phyloP scores from a whole-genome alignment of 2,113 vertebrate genomes.

The Sprattus sprattus region DNA sequence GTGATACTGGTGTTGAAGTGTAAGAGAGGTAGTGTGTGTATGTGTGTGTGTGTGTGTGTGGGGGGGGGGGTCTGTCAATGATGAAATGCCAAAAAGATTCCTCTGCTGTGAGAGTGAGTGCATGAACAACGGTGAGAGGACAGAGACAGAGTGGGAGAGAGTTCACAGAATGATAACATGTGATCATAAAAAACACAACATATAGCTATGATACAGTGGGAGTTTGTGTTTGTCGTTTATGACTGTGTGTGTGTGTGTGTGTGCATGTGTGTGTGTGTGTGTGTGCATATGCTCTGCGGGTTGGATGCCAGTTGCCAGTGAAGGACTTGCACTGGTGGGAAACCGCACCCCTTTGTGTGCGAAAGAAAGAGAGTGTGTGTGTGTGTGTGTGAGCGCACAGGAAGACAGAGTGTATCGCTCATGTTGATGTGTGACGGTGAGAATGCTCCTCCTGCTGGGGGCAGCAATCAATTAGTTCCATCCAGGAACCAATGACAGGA shows the following conservation, averaged over 20 bases:
- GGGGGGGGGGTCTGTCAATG: too few species aligned
- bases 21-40: conserved; percentile 6
- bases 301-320: neutral
- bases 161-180: too few species aligned
- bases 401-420: conserved; percentile 6
- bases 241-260: too few species aligned
- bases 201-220: too few species aligned
- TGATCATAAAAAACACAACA: too few species aligned
- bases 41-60: too few species aligned
- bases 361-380: neutral
- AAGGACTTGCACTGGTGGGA: neutral
- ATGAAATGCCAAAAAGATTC: too few species aligned
- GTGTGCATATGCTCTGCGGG: too few species aligned
- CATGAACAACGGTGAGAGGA: too few species aligned
- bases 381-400: neutral
- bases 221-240: too few species aligned
- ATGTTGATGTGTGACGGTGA: neutral
- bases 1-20: conserved; percentile 29
- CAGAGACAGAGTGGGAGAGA: too few species aligned
- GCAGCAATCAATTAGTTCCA: conserved; percentile 8
- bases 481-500: conserved; percentile 1
- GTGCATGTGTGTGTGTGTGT: neutral
- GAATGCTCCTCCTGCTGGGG: neutral
- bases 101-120: too few species aligned
- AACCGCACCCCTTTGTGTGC: neutral